Conservation (phyloP, 2,797 vertebrate genomes). For the Karalla daura region DNA sequence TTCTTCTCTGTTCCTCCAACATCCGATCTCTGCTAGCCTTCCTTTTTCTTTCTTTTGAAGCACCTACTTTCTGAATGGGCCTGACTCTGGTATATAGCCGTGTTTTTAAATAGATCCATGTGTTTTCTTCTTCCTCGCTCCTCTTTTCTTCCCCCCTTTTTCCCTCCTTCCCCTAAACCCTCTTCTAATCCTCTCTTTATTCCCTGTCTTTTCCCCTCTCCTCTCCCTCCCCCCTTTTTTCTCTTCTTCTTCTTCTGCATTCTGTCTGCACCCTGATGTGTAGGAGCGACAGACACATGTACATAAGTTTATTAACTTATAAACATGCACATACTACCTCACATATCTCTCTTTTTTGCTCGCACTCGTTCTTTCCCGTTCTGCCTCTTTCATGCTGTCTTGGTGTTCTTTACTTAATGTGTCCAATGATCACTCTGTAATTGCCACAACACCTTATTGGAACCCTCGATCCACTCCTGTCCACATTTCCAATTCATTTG, state of each 20-base stretch:
- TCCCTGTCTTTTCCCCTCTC: conserved; percentile 62
- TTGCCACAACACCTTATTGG: conserved; percentile 74
- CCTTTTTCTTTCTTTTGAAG: conserved; percentile 59
- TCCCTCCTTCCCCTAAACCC: conserved; percentile 64
- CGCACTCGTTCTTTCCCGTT: conserved; percentile 73
- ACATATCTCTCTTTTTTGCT: conserved; percentile 79
- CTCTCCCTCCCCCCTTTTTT: conserved; percentile 43
- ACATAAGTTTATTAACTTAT: conserved; percentile 85
- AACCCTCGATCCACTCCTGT: conserved; percentile 71
- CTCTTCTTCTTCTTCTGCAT: conserved; percentile 76
- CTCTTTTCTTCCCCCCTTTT: conserved; percentile 69
- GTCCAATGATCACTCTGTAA: conserved; percentile 79
- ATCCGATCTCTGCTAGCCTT: conserved; percentile 55
- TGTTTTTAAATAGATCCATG: conserved; percentile 84
- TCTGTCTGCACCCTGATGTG: conserved; percentile 82
- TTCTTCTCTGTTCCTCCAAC: conserved; percentile 52
- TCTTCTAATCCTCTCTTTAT: conserved; percentile 75
- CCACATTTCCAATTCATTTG: conserved; percentile 76
- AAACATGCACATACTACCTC: conserved; percentile 84
- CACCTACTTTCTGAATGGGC: conserved; percentile 77
- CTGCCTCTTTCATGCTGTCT: conserved; percentile 82
- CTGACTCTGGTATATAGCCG: conserved; percentile 79
- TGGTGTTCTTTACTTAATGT: conserved; percentile 79
- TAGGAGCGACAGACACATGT: conserved; percentile 84
- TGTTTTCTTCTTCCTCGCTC: conserved; percentile 81